These are phyloP conservation scores for Halictus ligatus DNA, from an alignment of 2,888 invertebrate genomes.

Conservation along the genomic window DNA sequence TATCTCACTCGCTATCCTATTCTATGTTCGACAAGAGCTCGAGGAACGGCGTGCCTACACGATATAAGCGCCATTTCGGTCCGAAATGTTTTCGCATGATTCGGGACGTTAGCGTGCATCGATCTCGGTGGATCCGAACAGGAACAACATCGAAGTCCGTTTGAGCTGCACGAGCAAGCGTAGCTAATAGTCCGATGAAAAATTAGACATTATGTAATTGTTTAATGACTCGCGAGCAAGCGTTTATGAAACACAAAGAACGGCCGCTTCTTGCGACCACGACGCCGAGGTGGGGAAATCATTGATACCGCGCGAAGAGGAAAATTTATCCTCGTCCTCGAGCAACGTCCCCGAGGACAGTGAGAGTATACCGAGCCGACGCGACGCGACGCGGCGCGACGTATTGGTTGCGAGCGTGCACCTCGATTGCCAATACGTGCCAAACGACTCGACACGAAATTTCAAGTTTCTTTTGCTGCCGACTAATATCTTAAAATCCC, in stretches of 20 bases:
- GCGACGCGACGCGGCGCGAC: not conserved
- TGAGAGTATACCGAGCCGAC: conserved; percentile 41
- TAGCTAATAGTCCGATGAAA: conserved; percentile 4
- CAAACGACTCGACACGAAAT: conserved; percentile 33
- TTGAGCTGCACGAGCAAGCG: not conserved
- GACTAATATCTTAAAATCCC: not conserved
- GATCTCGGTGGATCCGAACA: not conserved
- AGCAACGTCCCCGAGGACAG: conserved; percentile 67
- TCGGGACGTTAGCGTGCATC: not conserved
- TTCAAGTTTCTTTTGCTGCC: conserved; percentile 12
- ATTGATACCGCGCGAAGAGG: conserved; percentile 59
- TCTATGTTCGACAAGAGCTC: too few relatives aligned
- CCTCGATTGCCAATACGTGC: conserved; percentile 38
- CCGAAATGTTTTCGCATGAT: too few relatives aligned
- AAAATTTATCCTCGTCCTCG: conserved; percentile 69
- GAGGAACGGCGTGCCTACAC: too few relatives aligned
- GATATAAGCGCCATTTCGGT: too few relatives aligned
- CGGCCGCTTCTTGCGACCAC: conserved; percentile 31
- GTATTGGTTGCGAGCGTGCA: conserved; percentile 33
- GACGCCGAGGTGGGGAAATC: conserved; percentile 39
- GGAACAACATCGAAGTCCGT: not conserved
- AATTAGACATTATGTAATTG: conserved; percentile 41
- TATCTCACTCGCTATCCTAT: too few relatives aligned
- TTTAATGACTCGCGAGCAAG: conserved; percentile 47
- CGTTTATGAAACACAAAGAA: conserved; percentile 40